These are phyloP conservation scores for Triplophysa tibetana DNA, from an alignment of 2,113 vertebrate genomes.

Conservation along the genomic window DNA sequence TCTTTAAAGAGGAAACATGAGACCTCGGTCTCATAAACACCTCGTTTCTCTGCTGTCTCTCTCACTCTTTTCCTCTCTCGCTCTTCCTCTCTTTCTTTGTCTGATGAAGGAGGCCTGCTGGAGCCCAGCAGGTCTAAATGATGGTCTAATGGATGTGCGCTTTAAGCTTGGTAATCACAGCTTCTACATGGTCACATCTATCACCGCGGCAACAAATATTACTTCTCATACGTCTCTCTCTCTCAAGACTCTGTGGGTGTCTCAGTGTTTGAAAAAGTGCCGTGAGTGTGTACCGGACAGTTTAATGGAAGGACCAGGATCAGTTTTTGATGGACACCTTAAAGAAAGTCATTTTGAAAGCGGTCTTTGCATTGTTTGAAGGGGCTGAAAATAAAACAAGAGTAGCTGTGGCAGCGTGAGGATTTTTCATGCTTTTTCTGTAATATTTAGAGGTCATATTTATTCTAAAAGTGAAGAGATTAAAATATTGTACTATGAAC, in stretches of 20 bases:
- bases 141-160: constrained; percentile 68
- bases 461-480: too few relatives aligned
- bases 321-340: constrained; percentile 67
- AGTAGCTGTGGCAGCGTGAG: constrained; percentile 45
- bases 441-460: too few relatives aligned
- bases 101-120: constrained; percentile 44
- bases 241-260: neutral
- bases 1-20: constrained; percentile 31
- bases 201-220: constrained; percentile 71
- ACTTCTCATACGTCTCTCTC: constrained; percentile 62
- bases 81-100: constrained; percentile 18
- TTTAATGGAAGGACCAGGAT: constrained; percentile 70
- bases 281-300: constrained; percentile 50
- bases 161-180: constrained; percentile 67
- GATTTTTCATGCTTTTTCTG: constrained; percentile 50
- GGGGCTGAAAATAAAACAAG: constrained; percentile 44
- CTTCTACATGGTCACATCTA: constrained; percentile 64
- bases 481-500: too few relatives aligned
- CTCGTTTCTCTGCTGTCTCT: constrained; percentile 13
- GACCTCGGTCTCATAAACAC: constrained; percentile 24
- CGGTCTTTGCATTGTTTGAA: constrained; percentile 71
- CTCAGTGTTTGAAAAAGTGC: neutral
- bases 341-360: constrained; percentile 73
- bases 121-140: constrained; percentile 60
- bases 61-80: constrained; percentile 43